Evolutionary conservation across 2,888 invertebrate genomes (phyloP), one percentile per base, ranked within the genome.

Genomic region (Microdon myrmicae): DNA sequence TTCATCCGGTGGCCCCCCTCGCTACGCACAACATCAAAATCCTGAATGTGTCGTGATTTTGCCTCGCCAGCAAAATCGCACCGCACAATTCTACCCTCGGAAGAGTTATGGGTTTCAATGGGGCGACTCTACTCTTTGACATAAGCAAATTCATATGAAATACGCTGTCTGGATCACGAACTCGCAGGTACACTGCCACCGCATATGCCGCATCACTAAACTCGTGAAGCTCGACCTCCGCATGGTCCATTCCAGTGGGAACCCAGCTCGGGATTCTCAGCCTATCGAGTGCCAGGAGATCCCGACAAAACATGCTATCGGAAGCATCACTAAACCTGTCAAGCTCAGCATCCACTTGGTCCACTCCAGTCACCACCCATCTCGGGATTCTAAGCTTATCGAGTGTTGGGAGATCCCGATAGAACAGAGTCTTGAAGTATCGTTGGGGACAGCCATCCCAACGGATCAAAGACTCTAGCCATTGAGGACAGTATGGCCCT

Each of bases 141-240:
- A 34, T 29, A 1, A 51, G n/a, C 4, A 51, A 20, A 19, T 41
- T n/a, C 8, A 28, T 41, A 9, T 32, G 16, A 1, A 41, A 17
- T 6, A 3, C n/a, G 7, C 13, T 12, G 3, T 38, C 6, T 1
- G 1, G n/a, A 10, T 39, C 38, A 14, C 20, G 22, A n/a, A 14
- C 7, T 9, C 49, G 16, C 9, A 39, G n/a, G 20, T 39, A 49
- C 1, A 39, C 23, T 13, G 16, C 39, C 10, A 35, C 37, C 9
- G 29, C 38, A 23, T 31, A 49, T n/a, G 58, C 58, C 1, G 49
- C 49, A 14, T 58, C 58, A n/a, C 49, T 34, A n/a, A 49, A 58
- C 8, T 28, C 58, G 17, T 49, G 44, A 7, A 49, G 22, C 22
- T 58, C 37, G 2, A 37, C 1, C 2, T 25, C 13, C 9, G 6